These are phyloP conservation scores for Corvus hawaiiensis DNA, from an alignment of 2,113 vertebrate genomes.

Conservation along the genomic window DNA sequence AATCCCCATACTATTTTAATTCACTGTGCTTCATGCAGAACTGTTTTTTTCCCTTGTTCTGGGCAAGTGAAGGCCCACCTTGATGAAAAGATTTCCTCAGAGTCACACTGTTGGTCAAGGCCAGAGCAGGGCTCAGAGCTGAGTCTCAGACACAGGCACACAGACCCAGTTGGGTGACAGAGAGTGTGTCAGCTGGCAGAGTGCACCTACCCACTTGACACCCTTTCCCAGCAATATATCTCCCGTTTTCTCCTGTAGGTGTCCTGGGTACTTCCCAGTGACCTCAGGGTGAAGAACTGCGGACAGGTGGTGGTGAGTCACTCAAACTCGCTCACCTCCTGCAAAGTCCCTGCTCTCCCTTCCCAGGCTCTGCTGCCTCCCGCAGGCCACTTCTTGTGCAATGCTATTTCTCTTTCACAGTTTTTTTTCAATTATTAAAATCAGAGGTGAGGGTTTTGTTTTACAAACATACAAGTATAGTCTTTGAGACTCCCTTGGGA, in stretches of 20 bases:
- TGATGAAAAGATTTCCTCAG: background rate
- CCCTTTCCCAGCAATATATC: background rate
- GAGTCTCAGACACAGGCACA: background rate
- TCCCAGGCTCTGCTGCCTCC: background rate
- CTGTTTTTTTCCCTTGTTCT: background rate
- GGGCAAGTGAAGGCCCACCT: background rate
- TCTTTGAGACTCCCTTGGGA: background rate
- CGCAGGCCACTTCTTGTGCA: background rate
- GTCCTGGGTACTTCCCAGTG: background rate
- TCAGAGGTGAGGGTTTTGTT: background rate
- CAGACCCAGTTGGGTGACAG: background rate
- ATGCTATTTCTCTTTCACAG: background rate
- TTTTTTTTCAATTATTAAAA: background rate
- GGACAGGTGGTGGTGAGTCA: background rate
- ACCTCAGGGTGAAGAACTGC: background rate
- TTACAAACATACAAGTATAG: background rate
- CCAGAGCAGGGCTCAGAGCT: background rate
- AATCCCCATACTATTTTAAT: background rate
- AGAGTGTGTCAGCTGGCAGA: background rate
- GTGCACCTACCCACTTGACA: background rate
- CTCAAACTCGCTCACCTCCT: accelerated
- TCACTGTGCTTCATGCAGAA: background rate
- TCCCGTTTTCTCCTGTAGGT: background rate
- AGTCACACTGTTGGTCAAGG: background rate
- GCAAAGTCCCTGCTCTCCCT: background rate